phyloP scores from a whole-genome alignment of 2,113 vertebrate species.

The Crocuta crocuta region DNA sequence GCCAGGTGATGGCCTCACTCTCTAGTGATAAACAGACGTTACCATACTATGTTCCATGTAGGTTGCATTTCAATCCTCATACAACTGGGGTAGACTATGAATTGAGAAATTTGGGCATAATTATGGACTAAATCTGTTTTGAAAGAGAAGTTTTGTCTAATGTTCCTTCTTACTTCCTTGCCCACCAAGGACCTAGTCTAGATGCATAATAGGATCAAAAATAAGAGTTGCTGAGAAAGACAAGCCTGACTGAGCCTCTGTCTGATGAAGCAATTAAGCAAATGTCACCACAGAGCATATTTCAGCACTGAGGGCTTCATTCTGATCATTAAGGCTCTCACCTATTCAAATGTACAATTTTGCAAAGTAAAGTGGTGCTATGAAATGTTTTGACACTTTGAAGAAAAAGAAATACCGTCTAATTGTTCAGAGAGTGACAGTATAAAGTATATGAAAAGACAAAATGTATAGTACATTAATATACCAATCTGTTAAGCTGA shows the following conservation, averaged over 20 bases:
- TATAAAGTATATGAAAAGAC: background rate
- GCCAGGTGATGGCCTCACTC: background rate
- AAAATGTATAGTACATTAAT: background rate
- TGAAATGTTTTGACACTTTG: background rate
- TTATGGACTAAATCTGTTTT: background rate
- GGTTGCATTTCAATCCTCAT: background rate
- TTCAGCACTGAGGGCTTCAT: background rate
- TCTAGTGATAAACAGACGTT: background rate
- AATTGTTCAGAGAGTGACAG: background rate
- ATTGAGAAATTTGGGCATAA: background rate
- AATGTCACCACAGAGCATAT: background rate
- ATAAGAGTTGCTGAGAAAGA: conserved; percentile 1
- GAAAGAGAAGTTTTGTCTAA: background rate
- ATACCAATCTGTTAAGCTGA: background rate
- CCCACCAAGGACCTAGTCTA: background rate
- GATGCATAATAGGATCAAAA: conserved; percentile 33
- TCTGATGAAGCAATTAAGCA: conserved; percentile 28
- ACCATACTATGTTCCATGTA: background rate
- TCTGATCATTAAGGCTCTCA: background rate
- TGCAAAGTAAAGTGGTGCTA: conserved; percentile 12
- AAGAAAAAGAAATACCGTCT: conserved; percentile 42
- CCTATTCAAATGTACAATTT: background rate
- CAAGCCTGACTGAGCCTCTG: background rate
- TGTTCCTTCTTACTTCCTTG: too few relatives aligned
- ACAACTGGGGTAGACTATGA: background rate